Base-by-base conservation (phyloP, 2,113 vertebrate species). In the Podocnemis expansa region DNA sequence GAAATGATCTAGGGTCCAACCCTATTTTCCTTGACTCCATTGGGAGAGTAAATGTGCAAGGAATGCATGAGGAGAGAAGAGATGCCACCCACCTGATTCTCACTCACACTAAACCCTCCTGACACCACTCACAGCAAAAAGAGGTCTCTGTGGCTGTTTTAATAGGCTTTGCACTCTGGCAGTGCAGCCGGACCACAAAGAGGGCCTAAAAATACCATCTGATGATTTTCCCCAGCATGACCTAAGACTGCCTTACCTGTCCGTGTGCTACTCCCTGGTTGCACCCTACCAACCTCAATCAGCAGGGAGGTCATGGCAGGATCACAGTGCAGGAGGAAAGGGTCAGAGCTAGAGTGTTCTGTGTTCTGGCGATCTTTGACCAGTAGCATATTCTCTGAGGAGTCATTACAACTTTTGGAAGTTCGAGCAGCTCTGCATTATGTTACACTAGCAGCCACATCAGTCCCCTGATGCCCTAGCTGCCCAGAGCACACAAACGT, bases 41-140 rank as follows among this genome's bases (percentile, higher is more conserved):
- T 70, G n/a, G 63, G n/a, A 38, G 63, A 10, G 34, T 70, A 38
- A 38, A 19, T 38, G 34, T 2, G 4, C 63, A 38, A 70, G 63
- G 19, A 19, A 70, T 9, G 17, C n/a, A n/a, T n/a, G 17, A 22
- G 22, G 19, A 70, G 9, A 38, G 9, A 19, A 38, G 2, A 70
- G n/a, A 22, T 5, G 2, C 63, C n/a, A 38, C 10, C 34, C 4
- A 19, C 63, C n/a, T 70, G 63, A 70, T 70, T 22, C 63, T 70
- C n/a, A 38, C 38, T 70, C 21, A 38, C n/a, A 22, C 17, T 22
- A 38, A 70, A 67, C 34, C 29, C 54, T 87, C 13, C 2, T 13
- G 24, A 0, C 0, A 0, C 63, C 5, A 2, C n/a, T 38, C n/a
- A 70, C 17, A 70, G n/a, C 19, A 70, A 70, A 34, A 70, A 38